Evolutionary conservation across 1,140 invertebrate genomes (phyloP).

Genomic region (Kradibia gibbosae): DNA sequence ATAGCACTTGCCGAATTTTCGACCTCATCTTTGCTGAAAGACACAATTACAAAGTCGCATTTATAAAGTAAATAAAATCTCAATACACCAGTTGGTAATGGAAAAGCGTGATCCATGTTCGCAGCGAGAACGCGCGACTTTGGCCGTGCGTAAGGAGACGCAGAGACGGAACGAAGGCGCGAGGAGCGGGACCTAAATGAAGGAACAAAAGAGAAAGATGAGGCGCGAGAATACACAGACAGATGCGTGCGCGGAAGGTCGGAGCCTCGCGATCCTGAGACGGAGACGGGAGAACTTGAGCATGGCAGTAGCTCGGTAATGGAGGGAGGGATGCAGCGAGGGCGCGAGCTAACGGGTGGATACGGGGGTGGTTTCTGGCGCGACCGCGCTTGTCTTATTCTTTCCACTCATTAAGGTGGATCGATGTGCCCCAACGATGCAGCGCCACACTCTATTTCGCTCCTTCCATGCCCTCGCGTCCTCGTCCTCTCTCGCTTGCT

Average conservation of each 20-base stretch:
- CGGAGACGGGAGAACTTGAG: too few species aligned
- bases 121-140: neutral
- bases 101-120: too few species aligned
- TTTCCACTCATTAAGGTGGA: constrained; percentile 74
- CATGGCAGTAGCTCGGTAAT: too few species aligned
- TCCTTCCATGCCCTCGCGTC: constrained; percentile 13
- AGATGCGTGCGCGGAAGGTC: constrained; percentile 51
- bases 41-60: too few species aligned
- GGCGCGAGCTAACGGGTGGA: constrained; percentile 12
- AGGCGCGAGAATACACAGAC: too few species aligned
- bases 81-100: too few species aligned
- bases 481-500: neutral
- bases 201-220: constrained; percentile 14
- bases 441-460: constrained; percentile 39
- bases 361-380: constrained; percentile 47
- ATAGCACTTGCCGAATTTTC: too few species aligned
- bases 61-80: too few species aligned
- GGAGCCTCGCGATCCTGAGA: constrained; percentile 11
- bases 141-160: neutral
- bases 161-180: neutral
- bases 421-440: constrained; percentile 71
- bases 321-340: too few species aligned
- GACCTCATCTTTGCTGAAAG: too few species aligned
- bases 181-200: constrained; percentile 28
- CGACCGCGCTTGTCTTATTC: constrained; percentile 68